phyloP scores from a whole-genome alignment of 1,140 invertebrate species.

The Rhizoglyphus robini region DNA sequence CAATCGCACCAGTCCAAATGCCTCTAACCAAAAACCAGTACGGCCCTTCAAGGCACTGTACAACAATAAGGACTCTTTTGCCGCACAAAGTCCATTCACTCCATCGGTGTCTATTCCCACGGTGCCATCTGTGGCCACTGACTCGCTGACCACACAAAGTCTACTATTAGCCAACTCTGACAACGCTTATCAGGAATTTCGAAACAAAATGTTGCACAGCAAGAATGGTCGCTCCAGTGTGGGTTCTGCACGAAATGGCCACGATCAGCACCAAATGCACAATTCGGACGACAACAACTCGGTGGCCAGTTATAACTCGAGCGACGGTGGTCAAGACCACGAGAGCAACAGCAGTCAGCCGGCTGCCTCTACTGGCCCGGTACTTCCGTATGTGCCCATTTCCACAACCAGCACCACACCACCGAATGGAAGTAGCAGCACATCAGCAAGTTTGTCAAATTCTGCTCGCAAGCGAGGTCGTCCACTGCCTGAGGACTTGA shows the following conservation, averaged over 20 bases:
- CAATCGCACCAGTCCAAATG: too few relatives aligned
- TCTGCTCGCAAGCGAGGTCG: constrained; percentile 9
- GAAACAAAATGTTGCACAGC: neutral
- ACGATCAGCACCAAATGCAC: neutral
- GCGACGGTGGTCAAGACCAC: neutral
- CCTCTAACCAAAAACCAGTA: neutral
- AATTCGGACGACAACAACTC: neutral
- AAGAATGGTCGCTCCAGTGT: neutral
- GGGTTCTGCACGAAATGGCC: neutral
- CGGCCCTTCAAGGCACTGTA: constrained; percentile 14
- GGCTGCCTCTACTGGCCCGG: neutral
- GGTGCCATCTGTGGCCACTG: neutral
- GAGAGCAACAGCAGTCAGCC: neutral
- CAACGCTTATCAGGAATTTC: neutral
- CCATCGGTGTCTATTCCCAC: neutral
- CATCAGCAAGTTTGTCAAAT: neutral
- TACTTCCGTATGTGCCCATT: neutral
- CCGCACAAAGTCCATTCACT: neutral
- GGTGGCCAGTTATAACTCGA: neutral
- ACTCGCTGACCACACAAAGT: neutral
- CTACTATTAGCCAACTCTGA: neutral
- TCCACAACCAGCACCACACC: neutral
- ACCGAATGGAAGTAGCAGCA: neutral
- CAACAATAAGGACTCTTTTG: constrained; percentile 5
- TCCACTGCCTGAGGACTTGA: constrained; percentile 32